Evolutionary conservation across 1,140 invertebrate species (phyloP).

Genomic region (Pseudomyrmex cubaensis): DNA sequence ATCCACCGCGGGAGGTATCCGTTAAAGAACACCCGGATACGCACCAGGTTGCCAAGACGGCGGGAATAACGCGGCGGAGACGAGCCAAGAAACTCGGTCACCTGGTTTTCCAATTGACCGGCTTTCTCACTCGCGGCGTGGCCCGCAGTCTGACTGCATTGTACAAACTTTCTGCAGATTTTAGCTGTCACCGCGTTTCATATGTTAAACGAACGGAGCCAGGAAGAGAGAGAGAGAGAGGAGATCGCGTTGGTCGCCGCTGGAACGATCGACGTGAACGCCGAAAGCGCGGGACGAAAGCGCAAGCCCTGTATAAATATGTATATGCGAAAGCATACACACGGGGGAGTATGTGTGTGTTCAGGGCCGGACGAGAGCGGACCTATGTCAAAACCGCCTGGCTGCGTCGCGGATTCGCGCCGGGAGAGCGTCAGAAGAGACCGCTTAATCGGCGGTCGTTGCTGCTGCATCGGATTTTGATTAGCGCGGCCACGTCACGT

Average conservation of each 20-base stretch:
- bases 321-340: slow-evolving; percentile 50
- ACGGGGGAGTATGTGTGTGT: not conserved
- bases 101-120: slow-evolving; percentile 56
- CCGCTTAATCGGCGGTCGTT: slow-evolving; percentile 67
- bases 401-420: slow-evolving; percentile 48
- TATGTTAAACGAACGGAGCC: slow-evolving; percentile 44
- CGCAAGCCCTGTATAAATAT: slow-evolving; percentile 46
- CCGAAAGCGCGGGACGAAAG: slow-evolving; percentile 16
- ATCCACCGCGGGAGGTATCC: not conserved
- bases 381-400: slow-evolving; percentile 34
- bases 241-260: not conserved
- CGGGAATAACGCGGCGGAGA: slow-evolving; percentile 10
- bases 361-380: not conserved
- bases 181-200: slow-evolving; percentile 51
- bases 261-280: slow-evolving; percentile 50
- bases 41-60: not conserved
- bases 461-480: slow-evolving; percentile 71
- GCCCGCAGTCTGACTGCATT: slow-evolving; percentile 53
- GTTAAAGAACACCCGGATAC: slow-evolving; percentile 35
- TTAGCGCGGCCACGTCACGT: slow-evolving; percentile 69
- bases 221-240: not conserved
- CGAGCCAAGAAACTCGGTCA: slow-evolving; percentile 54
- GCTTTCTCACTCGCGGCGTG: slow-evolving; percentile 36
- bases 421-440: slow-evolving; percentile 43
- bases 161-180: slow-evolving; percentile 56